Evolutionary conservation across 2,888 invertebrate genomes (phyloP), one percentile per base, ranked within the genome.

Genomic region (Sarcophaga carnaria): DNA sequence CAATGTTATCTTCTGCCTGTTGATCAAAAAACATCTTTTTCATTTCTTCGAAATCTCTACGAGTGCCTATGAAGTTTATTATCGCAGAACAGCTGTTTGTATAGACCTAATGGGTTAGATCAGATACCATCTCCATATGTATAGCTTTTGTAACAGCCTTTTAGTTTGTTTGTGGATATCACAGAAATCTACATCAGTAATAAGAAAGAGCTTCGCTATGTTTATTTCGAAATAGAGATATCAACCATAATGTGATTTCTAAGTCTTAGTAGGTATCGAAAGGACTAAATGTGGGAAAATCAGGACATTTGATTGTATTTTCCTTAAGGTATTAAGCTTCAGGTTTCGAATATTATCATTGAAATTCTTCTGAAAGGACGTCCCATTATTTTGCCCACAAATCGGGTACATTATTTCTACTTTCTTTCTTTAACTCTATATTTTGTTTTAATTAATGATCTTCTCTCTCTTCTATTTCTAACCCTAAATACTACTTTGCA

Each of bases 31-130:
- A 88, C 20, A 14, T 64, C 0, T 79, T 10, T 8, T 66, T 79
- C 25, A 89, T 62, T 20, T 88, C 81, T 14, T 85, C 63, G n/a
- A 89, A 45, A 25, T 85, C 76, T 22, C 80, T 54, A 20, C 85
- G 72, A 1, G 87, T 83, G 14, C 85, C 88, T 14, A 85, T 85
- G 64, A 88, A 88, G 69, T 88, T 88, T n/a, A 85, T 89, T 89
- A 49, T 89, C 85, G 37, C 88, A 88, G 62, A 77, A 80, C 2
- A 89, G 49, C 11, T 80, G 62, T 2, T 45, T 11, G 27, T 86
- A 88, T 5, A 86, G 5, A 0, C 88, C 87, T 64, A 89, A 62
- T 83, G 54, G 5, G 88, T 72, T 22, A 89, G 59, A 67, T 86
- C 86, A 2, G 80, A 75, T 10, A 89, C 89, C 5, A 87, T 75